Evolutionary conservation across 2,113 vertebrate species (phyloP), one percentile per base, ranked within the genome.

Genomic region (Apus apus): DNA sequence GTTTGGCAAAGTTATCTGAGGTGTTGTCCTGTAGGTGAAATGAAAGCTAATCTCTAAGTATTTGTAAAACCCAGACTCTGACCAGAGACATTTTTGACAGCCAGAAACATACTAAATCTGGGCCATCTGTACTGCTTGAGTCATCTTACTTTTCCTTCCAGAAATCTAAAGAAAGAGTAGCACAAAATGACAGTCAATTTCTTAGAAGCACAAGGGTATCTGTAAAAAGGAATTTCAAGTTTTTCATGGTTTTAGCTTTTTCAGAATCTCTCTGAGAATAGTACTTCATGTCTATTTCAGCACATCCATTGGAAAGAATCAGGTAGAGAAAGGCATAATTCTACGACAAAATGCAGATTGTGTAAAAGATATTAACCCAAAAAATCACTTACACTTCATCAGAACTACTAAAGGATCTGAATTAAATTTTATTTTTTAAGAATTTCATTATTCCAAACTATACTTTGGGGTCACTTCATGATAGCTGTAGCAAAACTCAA

Each of bases 71-170:
- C 3, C 21, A 50, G 20, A 65, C 12, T 51, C 23, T 77, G 86
- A 90, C 67, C 89, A 89, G 74, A 76, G 20, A 84, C 15, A 65
- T 29, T 90, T 95, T 80, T 22, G 3, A 74, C 57, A 86, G 54
- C 18, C 32, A 74, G 36, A 89, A 80, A 36, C 29, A 60, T 7
- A 36, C 4, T 86, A 36, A 76, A 86, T 81, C 40, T 61, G 54
- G 64, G 68, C 58, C 75, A 90, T 83, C 89, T 84, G 64, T 76
- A 62, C 27, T 62, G 15, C 56, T 83, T 73, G 64, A 90, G n/a
- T 89, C 67, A 90, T 83, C 14, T 85, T 79, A 13, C 40, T 61
- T 92, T 90, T 80, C 36, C 45, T 92, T 89, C 62, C 73, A 95
- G 73, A 95, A 94, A 84, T 80, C 40, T n/a, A 73, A 94, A 70